Base-by-base conservation (phyloP, 2,888 invertebrate species). In the Trissolcus japonicus region DNA sequence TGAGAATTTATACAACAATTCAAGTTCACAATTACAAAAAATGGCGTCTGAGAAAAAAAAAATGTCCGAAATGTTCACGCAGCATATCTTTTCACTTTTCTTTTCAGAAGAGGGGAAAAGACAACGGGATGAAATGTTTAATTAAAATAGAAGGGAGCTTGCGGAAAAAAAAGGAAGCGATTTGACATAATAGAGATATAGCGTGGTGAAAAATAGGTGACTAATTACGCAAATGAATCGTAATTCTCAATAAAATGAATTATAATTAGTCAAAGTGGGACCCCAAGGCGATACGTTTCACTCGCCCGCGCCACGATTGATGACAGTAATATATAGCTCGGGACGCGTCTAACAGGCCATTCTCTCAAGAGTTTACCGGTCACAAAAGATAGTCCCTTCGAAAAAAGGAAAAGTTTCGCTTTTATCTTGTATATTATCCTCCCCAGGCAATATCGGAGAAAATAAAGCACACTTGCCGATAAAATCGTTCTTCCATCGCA, bases 201-300 rank as follows among this genome's bases (percentile, higher is more conserved):
- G 74, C 35, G 16, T n/a, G 7, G 46, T 57, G 61, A 68, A 63
- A 75, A 69, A 75, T 75, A 60, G 51, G 19, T 60, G 53, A 69
- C 75, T 75, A 69, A 75, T 69, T 69, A 75, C 65, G 65, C 75
- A 75, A 75, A 75, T 69, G 75, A 75, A 69, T 60, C 66, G 71
- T 74, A 69, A 74, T 74, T 65, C 71, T 65, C 50, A 61, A 78
- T 78, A 71, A 78, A 71, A 74, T 66, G 78, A 62, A 73, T 66
- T 71, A 69, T 61, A 75, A 78, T 78, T 78, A 75, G 72, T 71
- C 67, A 72, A 78, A 74, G 71, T 78, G 57, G 75, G 75, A 61
- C 75, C 75, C 78, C 56, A 9, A 55, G 68, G 68, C 60, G 40
- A 65, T 60, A 46, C 46, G 74, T 71, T 65, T 62, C 62, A 46